Percentiles rank a stretch among this genome's conserved stretches.
These are phyloP conservation scores for Pogonomyrmex barbatus DNA, from an alignment of 1,140 invertebrate genomes.

Conservation along the genomic window DNA sequence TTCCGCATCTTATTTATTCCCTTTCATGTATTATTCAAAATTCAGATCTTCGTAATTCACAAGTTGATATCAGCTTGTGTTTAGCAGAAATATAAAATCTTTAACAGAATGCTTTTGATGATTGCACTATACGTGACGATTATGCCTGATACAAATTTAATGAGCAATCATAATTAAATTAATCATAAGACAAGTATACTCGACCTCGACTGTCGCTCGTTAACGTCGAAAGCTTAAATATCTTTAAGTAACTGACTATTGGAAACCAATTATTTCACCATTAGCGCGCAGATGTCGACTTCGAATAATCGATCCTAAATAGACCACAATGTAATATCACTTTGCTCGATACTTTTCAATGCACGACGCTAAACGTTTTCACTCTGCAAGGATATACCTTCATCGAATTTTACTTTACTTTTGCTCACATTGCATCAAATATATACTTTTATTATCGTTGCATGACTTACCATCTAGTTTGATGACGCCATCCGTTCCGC, in stretches of 20 bases:
- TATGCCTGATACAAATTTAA: slow-evolving; percentile 69
- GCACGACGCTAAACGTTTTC: background rate
- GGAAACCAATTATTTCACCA: slow-evolving; percentile 71
- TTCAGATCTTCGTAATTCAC: background rate
- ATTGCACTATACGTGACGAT: slow-evolving; percentile 45
- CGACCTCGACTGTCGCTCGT: slow-evolving; percentile 67
- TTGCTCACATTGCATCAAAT: background rate
- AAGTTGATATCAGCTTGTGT: background rate
- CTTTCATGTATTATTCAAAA: slow-evolving; percentile 24
- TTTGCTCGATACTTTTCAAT: slow-evolving; percentile 36
- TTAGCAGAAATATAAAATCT: background rate
- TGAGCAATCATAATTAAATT: slow-evolving; percentile 72
- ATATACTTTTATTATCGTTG: background rate
- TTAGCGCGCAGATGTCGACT: slow-evolving; percentile 48
- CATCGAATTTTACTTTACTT: slow-evolving; percentile 20
- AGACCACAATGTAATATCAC: slow-evolving; percentile 32
- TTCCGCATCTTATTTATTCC: background rate
- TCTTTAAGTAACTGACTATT: slow-evolving; percentile 67
- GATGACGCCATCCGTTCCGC: slow-evolving; percentile 96
- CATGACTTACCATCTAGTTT: slow-evolving; percentile 93
- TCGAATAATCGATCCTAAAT: slow-evolving; percentile 64
- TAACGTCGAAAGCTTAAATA: slow-evolving; percentile 59
- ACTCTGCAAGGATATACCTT: background rate
- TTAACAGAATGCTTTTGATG: background rate
- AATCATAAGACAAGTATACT: slow-evolving; percentile 54